A percentile compares a stretch with the other conserved stretches of the same genome.
These are phyloP conservation scores for Bambusicola thoracicus DNA, from an alignment of 2,113 vertebrate genomes.

Conservation along the genomic window DNA sequence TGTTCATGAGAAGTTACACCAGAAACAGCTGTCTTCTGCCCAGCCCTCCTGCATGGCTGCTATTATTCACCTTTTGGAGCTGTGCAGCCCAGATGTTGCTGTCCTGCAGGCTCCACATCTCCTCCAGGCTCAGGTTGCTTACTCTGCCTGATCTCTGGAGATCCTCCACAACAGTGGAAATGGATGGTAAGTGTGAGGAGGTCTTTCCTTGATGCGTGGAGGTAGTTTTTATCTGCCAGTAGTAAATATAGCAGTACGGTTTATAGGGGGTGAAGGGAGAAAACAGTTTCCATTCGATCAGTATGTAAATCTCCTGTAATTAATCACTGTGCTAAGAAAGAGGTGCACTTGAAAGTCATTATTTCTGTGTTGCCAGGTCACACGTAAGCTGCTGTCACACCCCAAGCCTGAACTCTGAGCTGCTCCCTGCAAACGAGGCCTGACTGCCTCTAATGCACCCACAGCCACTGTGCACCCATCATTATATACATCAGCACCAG, in stretches of 20 bases:
- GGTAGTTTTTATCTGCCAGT: constrained; percentile 8
- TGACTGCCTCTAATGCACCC: background rate
- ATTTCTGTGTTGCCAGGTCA: background rate
- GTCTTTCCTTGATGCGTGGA: background rate
- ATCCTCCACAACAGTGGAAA: background rate
- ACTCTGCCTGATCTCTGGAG: background rate
- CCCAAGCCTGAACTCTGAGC: background rate
- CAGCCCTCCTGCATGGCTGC: background rate
- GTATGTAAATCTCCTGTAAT: constrained; percentile 13
- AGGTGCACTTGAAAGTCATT: background rate
- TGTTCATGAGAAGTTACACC: background rate
- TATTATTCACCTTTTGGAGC: background rate
- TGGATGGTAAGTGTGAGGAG: background rate
- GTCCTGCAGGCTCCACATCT: background rate
- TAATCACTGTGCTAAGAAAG: constrained; percentile 26
- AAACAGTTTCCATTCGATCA: constrained; percentile 17
- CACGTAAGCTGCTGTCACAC: rapidly evolving
- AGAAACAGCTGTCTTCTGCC: background rate
- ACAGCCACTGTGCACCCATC: background rate
- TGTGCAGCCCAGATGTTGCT: background rate
- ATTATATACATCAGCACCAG: background rate
- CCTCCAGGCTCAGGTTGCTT: background rate
- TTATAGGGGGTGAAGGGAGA: constrained; percentile 5
- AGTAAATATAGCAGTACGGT: background rate
- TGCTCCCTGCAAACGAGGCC: background rate